These are phyloP conservation scores for Spilosoma lubricipeda DNA, from an alignment of 2,888 invertebrate species.

Conservation along the genomic window DNA sequence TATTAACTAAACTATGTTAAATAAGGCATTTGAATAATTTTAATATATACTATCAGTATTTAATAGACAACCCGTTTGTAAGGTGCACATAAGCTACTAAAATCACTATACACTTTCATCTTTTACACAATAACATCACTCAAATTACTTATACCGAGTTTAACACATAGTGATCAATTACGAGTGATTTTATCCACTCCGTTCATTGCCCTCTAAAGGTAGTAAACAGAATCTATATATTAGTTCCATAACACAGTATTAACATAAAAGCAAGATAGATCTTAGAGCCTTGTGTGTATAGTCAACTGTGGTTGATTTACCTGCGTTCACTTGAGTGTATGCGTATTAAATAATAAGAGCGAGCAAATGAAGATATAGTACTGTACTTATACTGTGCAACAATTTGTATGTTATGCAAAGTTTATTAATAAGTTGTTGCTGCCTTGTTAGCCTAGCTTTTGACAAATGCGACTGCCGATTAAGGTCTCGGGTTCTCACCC, in stretches of 20 bases:
- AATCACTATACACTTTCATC: neutral
- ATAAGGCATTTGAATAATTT: too few relatives aligned
- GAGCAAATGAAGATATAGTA: neutral
- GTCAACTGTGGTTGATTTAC: constrained; percentile 10
- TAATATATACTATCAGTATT: too few relatives aligned
- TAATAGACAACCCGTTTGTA: neutral
- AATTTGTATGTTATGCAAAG: constrained; percentile 1
- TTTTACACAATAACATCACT: too few relatives aligned
- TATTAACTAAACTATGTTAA: too few relatives aligned
- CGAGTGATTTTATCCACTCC: neutral
- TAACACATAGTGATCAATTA: neutral
- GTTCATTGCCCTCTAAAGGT: neutral
- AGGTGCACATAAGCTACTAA: neutral
- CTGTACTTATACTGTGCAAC: neutral
- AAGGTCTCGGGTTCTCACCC: too few relatives aligned
- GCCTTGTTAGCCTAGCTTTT: too few relatives aligned
- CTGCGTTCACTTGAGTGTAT: constrained; percentile 29
- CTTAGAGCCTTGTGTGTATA: neutral
- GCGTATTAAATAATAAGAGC: constrained; percentile 24
- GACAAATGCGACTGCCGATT: too few relatives aligned
- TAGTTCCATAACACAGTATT: neutral
- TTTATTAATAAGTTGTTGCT: neutral
- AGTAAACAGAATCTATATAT: neutral
- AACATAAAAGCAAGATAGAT: constrained; percentile 4
- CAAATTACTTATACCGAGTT: neutral